Percentiles rank a stretch among this genome's conserved stretches.
These are phyloP conservation scores for Ptychodera flava DNA, from an alignment of 35 echinoderm and acorn worm species.

Conservation along the genomic window DNA sequence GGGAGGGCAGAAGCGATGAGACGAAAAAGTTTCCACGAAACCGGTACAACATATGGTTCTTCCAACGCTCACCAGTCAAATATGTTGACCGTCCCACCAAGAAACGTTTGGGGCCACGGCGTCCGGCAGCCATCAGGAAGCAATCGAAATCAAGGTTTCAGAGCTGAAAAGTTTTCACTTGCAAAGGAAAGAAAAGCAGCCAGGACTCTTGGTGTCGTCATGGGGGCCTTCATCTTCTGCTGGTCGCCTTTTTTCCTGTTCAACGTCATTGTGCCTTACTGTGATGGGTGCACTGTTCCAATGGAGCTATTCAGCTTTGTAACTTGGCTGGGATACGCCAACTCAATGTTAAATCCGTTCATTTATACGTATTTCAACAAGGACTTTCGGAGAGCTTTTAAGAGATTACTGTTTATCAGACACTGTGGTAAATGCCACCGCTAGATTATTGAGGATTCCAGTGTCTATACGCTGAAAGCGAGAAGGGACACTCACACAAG, in stretches of 20 bases:
- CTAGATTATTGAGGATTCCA: too few species aligned
- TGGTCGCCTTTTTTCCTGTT: constrained; percentile 93
- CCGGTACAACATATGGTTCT: too few species aligned
- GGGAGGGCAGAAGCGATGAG: not conserved
- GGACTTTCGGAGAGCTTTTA: constrained; percentile 75
- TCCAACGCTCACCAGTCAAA: not conserved
- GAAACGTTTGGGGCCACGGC: not conserved
- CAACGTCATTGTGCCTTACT: constrained; percentile 58
- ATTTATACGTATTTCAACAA: constrained; percentile 82
- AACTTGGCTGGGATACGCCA: constrained; percentile 92
- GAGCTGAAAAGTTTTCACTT: not conserved
- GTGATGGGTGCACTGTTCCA: constrained; percentile 42
- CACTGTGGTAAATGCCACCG: too few species aligned
- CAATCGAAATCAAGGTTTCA: not conserved
- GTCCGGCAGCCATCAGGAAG: too few species aligned
- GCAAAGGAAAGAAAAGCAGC: constrained; percentile 85
- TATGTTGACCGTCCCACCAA: not conserved
- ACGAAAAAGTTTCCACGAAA: not conserved
- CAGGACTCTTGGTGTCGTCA: constrained; percentile 83
- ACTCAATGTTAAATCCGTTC: constrained; percentile 84
- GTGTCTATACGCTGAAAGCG: too few species aligned
- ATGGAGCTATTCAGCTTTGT: constrained; percentile 42
- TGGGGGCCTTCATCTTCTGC: constrained; percentile 88
- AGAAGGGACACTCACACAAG: too few species aligned
- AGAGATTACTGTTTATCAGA: not conserved